Evolutionary conservation across 2,888 invertebrate species (phyloP), one percentile per base, ranked within the genome.

Genomic region (Dendrolimus houi): DNA sequence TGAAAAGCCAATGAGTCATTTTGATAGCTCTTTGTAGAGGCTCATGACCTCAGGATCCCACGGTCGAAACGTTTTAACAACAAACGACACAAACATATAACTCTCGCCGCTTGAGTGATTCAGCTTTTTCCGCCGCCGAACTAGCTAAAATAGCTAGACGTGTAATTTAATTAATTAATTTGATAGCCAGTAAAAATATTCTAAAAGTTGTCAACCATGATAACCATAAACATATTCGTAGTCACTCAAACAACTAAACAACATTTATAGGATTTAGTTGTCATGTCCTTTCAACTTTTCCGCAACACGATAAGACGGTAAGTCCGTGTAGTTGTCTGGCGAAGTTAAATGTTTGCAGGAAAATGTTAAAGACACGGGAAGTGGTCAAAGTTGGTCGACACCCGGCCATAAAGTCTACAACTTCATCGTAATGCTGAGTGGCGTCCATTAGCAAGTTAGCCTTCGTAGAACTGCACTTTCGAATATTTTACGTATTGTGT

Each of bases 371-470:
- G 77, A 73, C 72, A 73, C 70, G 68, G 70, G 74, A 78, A 81
- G 78, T 76, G 81, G 79, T 75, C 77, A 69, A 81, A 82, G 80
- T 83, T 79, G 72, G 69, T 63, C 68, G 63, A 69, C 65, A 64
- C 67, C 68, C 67, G 69, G 74, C 72, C 74, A 67, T 71, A 69
- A 74, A 77, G 72, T 72, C 67, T 62, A 67, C 68, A 78, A 78
- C 76, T 83, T 76, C 68, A 70, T 76, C 76, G 77, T 81, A 77
- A 79, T 74, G 67, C 72, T 71, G 71, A 74, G 78, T 74, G 76
- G 66, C 77, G 66, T 82, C 82, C 80, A 85, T 84, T 83, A 84
- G 79, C 69, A 67, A 75, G 75, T 70, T 72, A 70, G 74, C 71
- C 79, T 75, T 70, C 68, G 72, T 63, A 40, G 53, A 53, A 47